These are phyloP conservation scores for Onychorhynchus coronatus DNA, from an alignment of 2,113 vertebrate species.

Conservation along the genomic window DNA sequence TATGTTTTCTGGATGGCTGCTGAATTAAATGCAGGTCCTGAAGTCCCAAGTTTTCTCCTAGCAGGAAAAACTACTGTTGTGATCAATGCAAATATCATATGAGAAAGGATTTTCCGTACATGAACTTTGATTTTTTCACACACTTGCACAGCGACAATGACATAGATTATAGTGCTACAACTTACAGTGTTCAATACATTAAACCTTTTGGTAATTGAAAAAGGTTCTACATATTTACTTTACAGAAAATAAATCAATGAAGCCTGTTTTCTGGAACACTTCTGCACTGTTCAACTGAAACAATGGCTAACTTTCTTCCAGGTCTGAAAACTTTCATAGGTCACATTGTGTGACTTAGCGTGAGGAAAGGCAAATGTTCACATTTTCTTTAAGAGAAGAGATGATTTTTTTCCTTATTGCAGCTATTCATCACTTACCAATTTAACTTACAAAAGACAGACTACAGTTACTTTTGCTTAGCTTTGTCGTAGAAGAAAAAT, in stretches of 20 bases:
- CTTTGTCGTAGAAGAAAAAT: neutral
- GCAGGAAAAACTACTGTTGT: neutral
- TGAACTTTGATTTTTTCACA: neutral
- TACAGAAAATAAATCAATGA: neutral
- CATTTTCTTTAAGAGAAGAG: neutral
- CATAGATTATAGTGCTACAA: neutral
- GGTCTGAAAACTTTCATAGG: neutral
- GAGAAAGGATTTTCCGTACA: neutral
- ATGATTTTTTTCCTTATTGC: neutral
- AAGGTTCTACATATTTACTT: neutral
- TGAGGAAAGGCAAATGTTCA: neutral
- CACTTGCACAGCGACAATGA: neutral
- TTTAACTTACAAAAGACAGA: slow-evolving; percentile 7
- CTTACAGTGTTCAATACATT: neutral
- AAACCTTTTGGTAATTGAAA: neutral
- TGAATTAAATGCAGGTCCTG: neutral
- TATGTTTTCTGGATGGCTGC: neutral
- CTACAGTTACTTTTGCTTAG: neutral
- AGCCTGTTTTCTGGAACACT: neutral
- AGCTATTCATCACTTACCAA: neutral
- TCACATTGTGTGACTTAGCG: neutral
- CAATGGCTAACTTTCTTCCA: neutral
- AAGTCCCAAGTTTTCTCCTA: neutral
- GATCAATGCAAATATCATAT: neutral
- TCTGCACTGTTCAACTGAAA: neutral